Evolutionary conservation across 1,140 invertebrate genomes (phyloP).

Genomic region (Neomicropteryx cornuta): DNA sequence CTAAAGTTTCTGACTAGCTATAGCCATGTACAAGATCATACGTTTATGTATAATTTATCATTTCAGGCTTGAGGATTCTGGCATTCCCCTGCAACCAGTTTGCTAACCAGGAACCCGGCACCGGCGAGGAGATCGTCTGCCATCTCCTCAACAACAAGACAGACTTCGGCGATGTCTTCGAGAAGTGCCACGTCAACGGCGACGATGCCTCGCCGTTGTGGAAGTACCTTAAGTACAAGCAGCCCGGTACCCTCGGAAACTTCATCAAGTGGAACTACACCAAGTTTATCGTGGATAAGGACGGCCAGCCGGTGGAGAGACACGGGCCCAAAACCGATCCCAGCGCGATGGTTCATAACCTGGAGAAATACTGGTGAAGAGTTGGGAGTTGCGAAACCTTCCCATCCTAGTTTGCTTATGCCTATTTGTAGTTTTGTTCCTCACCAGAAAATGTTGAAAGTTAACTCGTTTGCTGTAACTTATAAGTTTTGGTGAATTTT

Average conservation of each 20-base stretch:
- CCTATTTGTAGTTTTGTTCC: too few relatives aligned
- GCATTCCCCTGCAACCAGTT: constrained; percentile 95
- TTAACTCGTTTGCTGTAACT: too few relatives aligned
- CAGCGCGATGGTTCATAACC: constrained; percentile 39
- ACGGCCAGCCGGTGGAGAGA: constrained; percentile 75
- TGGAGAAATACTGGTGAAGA: constrained; percentile 48
- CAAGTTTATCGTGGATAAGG: constrained; percentile 84
- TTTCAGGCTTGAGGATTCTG: constrained; percentile 54
- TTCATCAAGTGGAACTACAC: constrained; percentile 97
- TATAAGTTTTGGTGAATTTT: too few relatives aligned
- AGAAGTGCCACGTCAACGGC: constrained; percentile 81
- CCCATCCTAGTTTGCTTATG: too few relatives aligned
- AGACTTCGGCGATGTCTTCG: constrained; percentile 70
- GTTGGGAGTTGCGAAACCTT: too few relatives aligned
- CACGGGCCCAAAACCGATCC: constrained; percentile 70
- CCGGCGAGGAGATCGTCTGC: constrained; percentile 56
- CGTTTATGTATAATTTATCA: background rate
- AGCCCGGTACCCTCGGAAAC: constrained; percentile 60
- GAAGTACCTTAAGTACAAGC: constrained; percentile 70
- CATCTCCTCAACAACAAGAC: constrained; percentile 61
- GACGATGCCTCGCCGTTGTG: constrained; percentile 76
- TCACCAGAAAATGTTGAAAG: too few relatives aligned
- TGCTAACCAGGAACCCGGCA: constrained; percentile 68
- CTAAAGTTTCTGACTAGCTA: background rate
- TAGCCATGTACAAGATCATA: too few relatives aligned